phyloP scores from a whole-genome alignment of 2,797 vertebrate species.

The Petrocephalus schoutedeni region DNA sequence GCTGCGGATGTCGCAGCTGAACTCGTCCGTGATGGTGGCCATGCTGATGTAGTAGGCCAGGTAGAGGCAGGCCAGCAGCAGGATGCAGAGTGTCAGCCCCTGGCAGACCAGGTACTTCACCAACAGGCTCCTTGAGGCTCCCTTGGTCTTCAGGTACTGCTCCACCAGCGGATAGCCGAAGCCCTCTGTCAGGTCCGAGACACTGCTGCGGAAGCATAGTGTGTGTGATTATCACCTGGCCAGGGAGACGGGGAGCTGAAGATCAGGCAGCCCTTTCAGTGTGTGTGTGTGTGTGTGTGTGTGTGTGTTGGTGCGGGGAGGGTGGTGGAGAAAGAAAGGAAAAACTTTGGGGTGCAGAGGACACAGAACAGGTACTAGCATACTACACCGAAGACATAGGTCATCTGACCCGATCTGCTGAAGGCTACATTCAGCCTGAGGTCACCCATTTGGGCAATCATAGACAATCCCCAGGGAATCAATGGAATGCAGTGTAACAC shows the following conservation, averaged over 20 bases:
- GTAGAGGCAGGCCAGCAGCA: constrained; percentile 73
- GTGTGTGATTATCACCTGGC: neutral
- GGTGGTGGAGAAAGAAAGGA: neutral
- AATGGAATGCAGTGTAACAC: neutral
- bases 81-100: constrained; percentile 65
- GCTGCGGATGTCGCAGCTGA: constrained; percentile 76
- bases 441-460: neutral
- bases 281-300: neutral
- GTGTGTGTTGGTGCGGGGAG: neutral
- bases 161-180: constrained; percentile 89
- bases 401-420: neutral
- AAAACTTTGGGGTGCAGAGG: neutral
- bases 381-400: neutral
- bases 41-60: constrained; percentile 84
- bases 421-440: neutral
- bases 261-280: neutral
- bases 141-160: constrained; percentile 87
- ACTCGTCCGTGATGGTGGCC: constrained; percentile 79
- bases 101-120: constrained; percentile 76
- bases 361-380: neutral
- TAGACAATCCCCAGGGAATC: neutral
- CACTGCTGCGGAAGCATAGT: constrained; percentile 39
- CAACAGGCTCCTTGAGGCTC: constrained; percentile 62
- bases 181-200: constrained; percentile 74
- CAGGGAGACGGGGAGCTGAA: neutral